Evolutionary conservation across 1,140 invertebrate species (phyloP).

Genomic region (Dufourea novaeangliae): DNA sequence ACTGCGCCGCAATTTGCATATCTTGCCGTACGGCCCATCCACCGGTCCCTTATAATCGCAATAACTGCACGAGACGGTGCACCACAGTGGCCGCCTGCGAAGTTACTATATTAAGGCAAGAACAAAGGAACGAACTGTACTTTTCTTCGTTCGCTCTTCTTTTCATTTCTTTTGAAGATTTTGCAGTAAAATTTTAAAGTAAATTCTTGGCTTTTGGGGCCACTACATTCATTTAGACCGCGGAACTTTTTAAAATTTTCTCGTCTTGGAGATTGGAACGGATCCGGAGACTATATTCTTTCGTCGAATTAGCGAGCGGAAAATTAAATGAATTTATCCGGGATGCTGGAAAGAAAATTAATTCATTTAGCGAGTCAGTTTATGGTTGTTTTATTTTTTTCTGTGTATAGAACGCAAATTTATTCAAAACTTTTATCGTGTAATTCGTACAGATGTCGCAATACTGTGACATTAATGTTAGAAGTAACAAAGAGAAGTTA

Average conservation of each 20-base stretch:
- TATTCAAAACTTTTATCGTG: too few relatives aligned
- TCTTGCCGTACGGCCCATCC: constrained; percentile 24
- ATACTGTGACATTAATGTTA: too few relatives aligned
- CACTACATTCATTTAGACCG: background rate
- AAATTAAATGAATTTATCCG: background rate
- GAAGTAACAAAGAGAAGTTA: too few relatives aligned
- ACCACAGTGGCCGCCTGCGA: background rate
- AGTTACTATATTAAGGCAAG: constrained; percentile 3
- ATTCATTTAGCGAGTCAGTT: too few relatives aligned
- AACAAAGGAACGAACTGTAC: background rate
- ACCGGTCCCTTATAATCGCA: constrained; percentile 15
- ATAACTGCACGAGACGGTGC: constrained; percentile 20
- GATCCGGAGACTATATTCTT: background rate
- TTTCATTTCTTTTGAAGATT: background rate
- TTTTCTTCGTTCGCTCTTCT: background rate
- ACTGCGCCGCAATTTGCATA: constrained; percentile 51
- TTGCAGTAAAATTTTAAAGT: background rate
- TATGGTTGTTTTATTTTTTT: too few relatives aligned
- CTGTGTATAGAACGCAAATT: too few relatives aligned
- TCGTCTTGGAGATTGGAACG: background rate
- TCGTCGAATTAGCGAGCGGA: background rate
- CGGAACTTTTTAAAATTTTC: background rate
- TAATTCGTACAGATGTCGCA: too few relatives aligned
- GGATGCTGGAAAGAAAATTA: background rate
- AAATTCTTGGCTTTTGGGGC: background rate